phyloP scores from a whole-genome alignment of 2,113 vertebrate species.

The Macroglossus sobrinus region DNA sequence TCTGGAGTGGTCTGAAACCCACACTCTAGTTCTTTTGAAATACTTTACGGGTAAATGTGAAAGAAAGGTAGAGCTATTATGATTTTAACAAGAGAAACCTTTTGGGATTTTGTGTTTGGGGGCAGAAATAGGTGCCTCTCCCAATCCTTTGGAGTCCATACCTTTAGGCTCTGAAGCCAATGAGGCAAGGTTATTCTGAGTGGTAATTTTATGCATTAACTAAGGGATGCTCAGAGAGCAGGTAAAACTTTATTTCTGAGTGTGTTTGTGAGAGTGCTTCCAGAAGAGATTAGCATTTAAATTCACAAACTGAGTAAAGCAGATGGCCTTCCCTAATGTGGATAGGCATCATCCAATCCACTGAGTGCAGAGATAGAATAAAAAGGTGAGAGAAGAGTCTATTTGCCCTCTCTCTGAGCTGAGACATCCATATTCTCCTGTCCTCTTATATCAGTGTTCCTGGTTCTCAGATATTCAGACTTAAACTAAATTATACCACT shows the following conservation, averaged over 20 bases:
- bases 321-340: background rate
- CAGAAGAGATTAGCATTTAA: background rate
- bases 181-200: background rate
- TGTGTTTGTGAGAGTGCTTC: background rate
- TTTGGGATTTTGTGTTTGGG: background rate
- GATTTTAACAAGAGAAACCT: background rate
- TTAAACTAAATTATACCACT: background rate
- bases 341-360: background rate
- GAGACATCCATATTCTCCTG: background rate
- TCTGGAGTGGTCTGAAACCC: background rate
- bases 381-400: background rate
- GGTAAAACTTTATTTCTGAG: background rate
- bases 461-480: background rate
- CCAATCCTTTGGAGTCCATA: background rate
- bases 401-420: background rate
- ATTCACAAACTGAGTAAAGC: background rate
- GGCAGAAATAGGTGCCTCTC: background rate
- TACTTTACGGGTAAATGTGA: background rate
- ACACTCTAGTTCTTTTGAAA: background rate
- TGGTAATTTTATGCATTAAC: background rate
- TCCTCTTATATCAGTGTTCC: background rate
- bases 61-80: background rate
- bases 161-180: background rate
- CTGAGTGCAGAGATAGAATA: background rate
- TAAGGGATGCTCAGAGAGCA: background rate